Percentiles rank a stretch among this genome's conserved stretches.
Conservation (phyloP, 2,113 vertebrate species). For the Crotalus tigris region DNA sequence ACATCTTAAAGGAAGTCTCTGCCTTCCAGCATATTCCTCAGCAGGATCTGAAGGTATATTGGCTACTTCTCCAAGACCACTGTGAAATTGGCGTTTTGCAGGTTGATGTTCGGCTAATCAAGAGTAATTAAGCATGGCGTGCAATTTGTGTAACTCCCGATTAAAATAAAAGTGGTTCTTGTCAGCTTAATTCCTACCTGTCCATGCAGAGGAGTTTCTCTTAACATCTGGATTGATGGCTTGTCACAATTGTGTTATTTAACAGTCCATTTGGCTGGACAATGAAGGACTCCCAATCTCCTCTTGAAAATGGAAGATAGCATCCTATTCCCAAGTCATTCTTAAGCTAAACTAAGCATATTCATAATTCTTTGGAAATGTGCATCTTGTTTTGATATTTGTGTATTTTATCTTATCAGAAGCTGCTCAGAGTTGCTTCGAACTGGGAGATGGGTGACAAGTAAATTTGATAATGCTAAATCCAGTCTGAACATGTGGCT, state of each 20-base stretch:
- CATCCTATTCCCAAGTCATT: background rate
- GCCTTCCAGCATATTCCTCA: slow-evolving; percentile 22
- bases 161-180: slow-evolving; percentile 37
- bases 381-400: background rate
- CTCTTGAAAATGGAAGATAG: background rate
- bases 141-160: slow-evolving; percentile 36
- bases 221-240: slow-evolving; percentile 23
- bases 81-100: slow-evolving; percentile 44
- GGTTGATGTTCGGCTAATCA: slow-evolving; percentile 53
- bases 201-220: slow-evolving; percentile 28
- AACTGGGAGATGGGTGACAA: background rate
- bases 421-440: background rate
- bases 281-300: background rate
- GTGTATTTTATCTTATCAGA: background rate
- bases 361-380: background rate
- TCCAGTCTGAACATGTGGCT: background rate
- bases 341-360: background rate
- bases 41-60: background rate
- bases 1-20: background rate
- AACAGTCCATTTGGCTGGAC: slow-evolving; percentile 3
- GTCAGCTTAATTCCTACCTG: slow-evolving; percentile 32
- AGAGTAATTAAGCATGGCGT: slow-evolving; percentile 47
- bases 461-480: background rate
- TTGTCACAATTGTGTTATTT: slow-evolving; percentile 24
- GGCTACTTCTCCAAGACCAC: slow-evolving; percentile 25